Conservation (phyloP, 1,140 invertebrate species). For the Panulirus ornatus region DNA sequence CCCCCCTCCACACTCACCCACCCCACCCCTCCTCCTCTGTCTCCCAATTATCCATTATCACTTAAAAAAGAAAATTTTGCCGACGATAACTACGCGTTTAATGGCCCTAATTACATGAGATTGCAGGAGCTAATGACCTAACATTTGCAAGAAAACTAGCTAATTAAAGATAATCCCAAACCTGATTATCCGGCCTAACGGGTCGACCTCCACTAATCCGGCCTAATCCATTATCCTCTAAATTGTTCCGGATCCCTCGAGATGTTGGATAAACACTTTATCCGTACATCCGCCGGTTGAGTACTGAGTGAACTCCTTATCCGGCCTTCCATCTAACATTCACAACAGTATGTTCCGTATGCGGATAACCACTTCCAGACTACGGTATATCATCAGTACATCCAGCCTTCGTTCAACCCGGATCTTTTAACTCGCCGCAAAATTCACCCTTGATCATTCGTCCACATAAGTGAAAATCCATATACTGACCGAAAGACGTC, state of each 20-base stretch:
- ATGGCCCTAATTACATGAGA: constrained; percentile 59
- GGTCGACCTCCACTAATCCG: constrained; percentile 44
- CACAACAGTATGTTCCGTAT: background rate
- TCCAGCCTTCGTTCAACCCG: too few relatives aligned
- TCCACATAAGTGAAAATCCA: too few relatives aligned
- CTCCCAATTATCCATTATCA: constrained; percentile 48
- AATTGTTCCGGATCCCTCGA: background rate
- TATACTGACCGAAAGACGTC: too few relatives aligned
- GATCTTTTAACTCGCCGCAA: too few relatives aligned
- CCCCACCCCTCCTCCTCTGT: background rate
- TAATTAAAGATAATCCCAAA: constrained; percentile 64
- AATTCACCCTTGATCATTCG: too few relatives aligned
- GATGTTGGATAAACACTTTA: background rate
- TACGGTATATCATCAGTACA: background rate
- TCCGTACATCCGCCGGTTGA: background rate
- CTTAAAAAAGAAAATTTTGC: constrained; percentile 25
- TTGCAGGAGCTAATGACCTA: constrained; percentile 53
- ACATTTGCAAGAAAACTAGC: constrained; percentile 66
- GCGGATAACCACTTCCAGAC: background rate
- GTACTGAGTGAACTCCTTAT: too few relatives aligned
- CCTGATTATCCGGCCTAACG: constrained; percentile 40
- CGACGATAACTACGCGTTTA: constrained; percentile 51
- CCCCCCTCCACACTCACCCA: background rate
- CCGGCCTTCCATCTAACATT: background rate
- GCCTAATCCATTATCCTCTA: constrained; percentile 33